Evolutionary conservation across 2,888 invertebrate species (phyloP).

Genomic region (Sarcophaga variegata): DNA sequence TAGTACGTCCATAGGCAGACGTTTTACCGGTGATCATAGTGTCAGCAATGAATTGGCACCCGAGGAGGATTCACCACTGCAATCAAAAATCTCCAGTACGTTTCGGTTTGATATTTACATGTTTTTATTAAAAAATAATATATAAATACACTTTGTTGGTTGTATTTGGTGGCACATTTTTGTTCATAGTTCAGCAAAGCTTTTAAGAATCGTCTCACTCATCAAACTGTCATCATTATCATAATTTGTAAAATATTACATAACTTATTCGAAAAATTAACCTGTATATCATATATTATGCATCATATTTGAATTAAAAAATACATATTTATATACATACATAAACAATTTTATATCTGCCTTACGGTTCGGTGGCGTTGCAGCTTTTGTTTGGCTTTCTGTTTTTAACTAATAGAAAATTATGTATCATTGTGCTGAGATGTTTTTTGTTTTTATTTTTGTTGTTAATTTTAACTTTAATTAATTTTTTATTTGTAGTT

Average conservation of each 20-base stretch:
- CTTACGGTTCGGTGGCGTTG: constrained; percentile 43
- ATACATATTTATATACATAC: too few species aligned
- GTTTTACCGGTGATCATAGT: constrained; percentile 81
- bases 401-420: constrained; percentile 11
- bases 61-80: constrained; percentile 91
- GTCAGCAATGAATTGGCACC: constrained; percentile 83
- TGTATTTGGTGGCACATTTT: constrained; percentile 61
- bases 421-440: constrained; percentile 31
- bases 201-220: constrained; percentile 24
- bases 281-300: constrained; percentile 23
- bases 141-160: constrained; percentile 57
- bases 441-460: constrained; percentile 22
- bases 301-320: not conserved
- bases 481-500: not conserved
- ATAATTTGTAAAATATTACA: constrained; percentile 44
- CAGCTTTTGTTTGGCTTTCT: constrained; percentile 39
- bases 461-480: constrained; percentile 1
- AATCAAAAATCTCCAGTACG: constrained; percentile 93
- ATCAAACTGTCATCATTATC: constrained; percentile 8
- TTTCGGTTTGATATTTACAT: constrained; percentile 78
- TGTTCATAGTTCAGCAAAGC: constrained; percentile 28
- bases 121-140: too few species aligned
- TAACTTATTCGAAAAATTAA: constrained; percentile 14
- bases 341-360: constrained; percentile 2
- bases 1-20: constrained; percentile 79